Evolutionary conservation across 2,113 vertebrate species (phyloP).

Genomic region (Sinocyclocheilus anophthalmus): DNA sequence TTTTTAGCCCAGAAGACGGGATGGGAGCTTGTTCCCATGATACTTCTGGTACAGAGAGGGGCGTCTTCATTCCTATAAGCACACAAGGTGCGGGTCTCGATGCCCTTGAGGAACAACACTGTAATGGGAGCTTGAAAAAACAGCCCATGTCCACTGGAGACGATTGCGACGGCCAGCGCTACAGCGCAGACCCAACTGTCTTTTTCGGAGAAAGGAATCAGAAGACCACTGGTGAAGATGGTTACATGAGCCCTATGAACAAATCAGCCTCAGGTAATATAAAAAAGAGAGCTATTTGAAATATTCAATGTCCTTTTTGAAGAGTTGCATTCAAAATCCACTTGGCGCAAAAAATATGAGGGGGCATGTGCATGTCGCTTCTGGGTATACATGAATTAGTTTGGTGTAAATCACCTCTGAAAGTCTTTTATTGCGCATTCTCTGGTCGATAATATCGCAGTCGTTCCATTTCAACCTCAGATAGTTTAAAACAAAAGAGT

Average conservation of each 20-base stretch:
- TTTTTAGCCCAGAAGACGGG: slow-evolving; percentile 73
- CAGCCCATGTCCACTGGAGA: slow-evolving; percentile 77
- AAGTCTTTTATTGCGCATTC: slow-evolving; percentile 2
- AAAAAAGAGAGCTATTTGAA: not conserved
- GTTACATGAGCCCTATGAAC: slow-evolving; percentile 94
- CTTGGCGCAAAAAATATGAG: not conserved
- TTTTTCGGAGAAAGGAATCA: slow-evolving; percentile 82
- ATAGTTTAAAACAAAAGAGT: slow-evolving; percentile 65
- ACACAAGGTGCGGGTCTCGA: slow-evolving; percentile 77
- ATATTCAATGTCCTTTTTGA: not conserved
- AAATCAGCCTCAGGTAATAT: slow-evolving; percentile 90
- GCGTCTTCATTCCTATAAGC: slow-evolving; percentile 73
- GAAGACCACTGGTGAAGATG: slow-evolving; percentile 85
- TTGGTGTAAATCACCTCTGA: slow-evolving; percentile 17
- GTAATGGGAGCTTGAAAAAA: slow-evolving; percentile 89
- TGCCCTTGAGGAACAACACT: slow-evolving; percentile 85
- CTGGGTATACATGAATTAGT: slow-evolving; percentile 8
- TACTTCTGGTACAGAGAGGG: slow-evolving; percentile 67
- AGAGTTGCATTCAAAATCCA: not conserved
- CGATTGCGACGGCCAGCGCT: slow-evolving; percentile 88
- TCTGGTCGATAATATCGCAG: not conserved
- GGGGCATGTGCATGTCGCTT: not conserved
- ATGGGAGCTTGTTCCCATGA: slow-evolving; percentile 64
- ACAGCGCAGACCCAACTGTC: slow-evolving; percentile 92
- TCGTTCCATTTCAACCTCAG: slow-evolving; percentile 43